These are phyloP conservation scores for Cryptoprocta ferox DNA, from an alignment of 2,797 vertebrate genomes.

Conservation along the genomic window DNA sequence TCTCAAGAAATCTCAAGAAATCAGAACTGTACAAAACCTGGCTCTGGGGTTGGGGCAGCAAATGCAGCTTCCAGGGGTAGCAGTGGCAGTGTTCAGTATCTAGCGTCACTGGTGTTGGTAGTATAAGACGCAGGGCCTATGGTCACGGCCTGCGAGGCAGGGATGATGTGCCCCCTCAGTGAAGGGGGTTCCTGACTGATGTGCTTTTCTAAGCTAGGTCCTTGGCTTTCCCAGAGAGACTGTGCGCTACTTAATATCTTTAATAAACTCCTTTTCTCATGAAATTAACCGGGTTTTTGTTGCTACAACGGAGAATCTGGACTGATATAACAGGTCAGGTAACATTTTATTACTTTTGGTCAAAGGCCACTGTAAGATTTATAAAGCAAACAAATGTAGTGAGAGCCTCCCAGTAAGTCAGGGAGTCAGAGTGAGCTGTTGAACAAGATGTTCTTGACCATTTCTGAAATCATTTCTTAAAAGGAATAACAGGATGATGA, in stretches of 20 bases:
- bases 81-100: neutral
- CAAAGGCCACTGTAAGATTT: slow-evolving; percentile 56
- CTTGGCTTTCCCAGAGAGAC: neutral
- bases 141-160: no score
- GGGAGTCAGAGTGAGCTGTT: neutral
- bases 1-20: neutral
- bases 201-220: neutral
- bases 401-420: neutral
- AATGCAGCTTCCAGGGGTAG: neutral
- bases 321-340: neutral
- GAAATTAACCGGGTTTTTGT: slow-evolving; percentile 38
- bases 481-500: neutral
- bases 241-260: neutral
- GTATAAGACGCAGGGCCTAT: neutral
- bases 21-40: neutral
- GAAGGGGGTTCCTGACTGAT: neutral
- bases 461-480: slow-evolving; percentile 20
- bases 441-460: neutral
- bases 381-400: slow-evolving; percentile 39
- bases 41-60: neutral
- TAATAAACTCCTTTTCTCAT: neutral
- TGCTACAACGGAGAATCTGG: neutral
- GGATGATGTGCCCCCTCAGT: neutral
- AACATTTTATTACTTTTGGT: slow-evolving; percentile 53
- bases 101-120: neutral